Evolutionary conservation across 2,888 invertebrate genomes (phyloP).

Genomic region (Cecidostiba fungosa): DNA sequence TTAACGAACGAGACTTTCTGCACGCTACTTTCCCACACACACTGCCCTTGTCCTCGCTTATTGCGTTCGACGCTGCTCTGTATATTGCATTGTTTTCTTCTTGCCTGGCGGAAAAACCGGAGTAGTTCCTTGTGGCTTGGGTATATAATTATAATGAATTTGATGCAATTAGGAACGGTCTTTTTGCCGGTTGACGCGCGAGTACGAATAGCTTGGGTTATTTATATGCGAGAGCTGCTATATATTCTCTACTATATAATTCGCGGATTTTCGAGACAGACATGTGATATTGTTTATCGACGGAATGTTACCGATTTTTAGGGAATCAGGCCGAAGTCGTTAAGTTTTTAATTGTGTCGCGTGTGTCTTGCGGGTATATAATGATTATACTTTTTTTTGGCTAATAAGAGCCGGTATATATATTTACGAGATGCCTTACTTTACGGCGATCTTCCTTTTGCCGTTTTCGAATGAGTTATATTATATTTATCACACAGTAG

Average conservation of each 20-base stretch:
- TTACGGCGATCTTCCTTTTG: background rate
- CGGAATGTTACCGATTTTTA: background rate
- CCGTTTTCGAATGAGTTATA: no score
- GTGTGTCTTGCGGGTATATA: no score
- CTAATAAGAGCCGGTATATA: background rate
- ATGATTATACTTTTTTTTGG: background rate
- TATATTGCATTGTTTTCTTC: background rate
- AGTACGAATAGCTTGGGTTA: background rate
- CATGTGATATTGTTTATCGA: background rate
- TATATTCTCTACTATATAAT: no score
- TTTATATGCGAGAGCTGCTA: background rate
- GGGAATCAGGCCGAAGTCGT: background rate
- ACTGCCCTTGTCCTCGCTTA: background rate
- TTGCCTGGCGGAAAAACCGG: background rate
- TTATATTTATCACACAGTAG: no score
- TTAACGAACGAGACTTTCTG: constrained; percentile 22
- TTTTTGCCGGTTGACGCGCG: background rate
- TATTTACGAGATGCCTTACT: background rate
- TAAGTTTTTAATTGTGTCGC: background rate
- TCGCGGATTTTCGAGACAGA: background rate
- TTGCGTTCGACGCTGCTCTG: background rate
- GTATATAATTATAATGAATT: background rate
- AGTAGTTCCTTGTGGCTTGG: background rate
- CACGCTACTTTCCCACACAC: background rate
- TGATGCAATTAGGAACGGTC: background rate